Evolutionary conservation across 2,888 invertebrate species (phyloP), one percentile per base, ranked within the genome.

Genomic region (Allolobophora icterica): DNA sequence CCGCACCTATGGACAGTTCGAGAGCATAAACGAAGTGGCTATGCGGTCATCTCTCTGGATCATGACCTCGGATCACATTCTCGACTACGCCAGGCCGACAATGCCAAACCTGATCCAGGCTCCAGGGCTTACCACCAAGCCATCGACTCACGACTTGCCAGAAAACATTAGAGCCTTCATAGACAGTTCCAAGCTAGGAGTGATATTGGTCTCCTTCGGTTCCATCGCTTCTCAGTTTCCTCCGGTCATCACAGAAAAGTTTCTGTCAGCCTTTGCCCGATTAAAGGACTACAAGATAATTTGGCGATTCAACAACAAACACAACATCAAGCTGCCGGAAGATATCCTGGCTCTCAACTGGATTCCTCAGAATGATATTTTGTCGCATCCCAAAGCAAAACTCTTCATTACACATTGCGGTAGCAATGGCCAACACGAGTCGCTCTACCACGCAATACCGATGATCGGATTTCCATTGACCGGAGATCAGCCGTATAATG

Each of bases 331-430:
- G 34, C 84, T 89, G 15, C 91, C 91, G 0, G 30, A 38, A 34
- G 91, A 91, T 83, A 90, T 91, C 5, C 45, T 91, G 52, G 33
- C 84, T 15, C 34, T 84, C 33, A 52, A 89, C 24, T 91, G 91
- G 91, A n/a, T 91, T 33, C 91, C 91, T 13, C 91, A 91, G 84
- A 91, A 91, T 30, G 91, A 91, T 35, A 89, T 91, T 15, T 52
- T 91, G 40, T 71, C 89, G 21, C n/a, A 91, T 30, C 89, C 90
- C 30, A 21, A 34, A n/a, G 45, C 45, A 52, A 91, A 91, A n/a
- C 90, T 91, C n/a, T 91, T 91, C 89, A 84, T 91, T 38, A 91
- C 91, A 6, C 91, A 91, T 83, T 89, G 83, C 30, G 91, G 91
- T 34, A 91, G 90, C 42, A 91, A 90, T 52, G 91, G 91, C 24